Evolutionary conservation across 2,797 vertebrate genomes (phyloP).

Genomic region (Petrocephalus sullivani): DNA sequence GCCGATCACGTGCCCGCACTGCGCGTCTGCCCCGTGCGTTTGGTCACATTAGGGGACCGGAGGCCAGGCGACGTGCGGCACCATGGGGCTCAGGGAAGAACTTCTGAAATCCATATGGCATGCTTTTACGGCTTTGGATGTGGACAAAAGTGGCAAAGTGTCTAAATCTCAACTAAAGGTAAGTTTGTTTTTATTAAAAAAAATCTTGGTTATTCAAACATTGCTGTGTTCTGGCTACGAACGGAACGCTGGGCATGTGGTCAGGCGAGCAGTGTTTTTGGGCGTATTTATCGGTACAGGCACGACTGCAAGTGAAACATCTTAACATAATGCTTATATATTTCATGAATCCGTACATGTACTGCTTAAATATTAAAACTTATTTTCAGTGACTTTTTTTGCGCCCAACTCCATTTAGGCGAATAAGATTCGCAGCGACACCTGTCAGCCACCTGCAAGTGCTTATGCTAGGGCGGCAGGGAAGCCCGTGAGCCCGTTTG

Average conservation of each 20-base stretch:
- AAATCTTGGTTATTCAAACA: background rate
- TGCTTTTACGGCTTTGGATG: constrained; percentile 87
- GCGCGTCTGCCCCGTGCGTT: constrained; percentile 18
- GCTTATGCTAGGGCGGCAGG: background rate
- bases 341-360: background rate
- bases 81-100: constrained; percentile 75
- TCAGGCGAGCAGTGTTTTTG: background rate
- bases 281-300: background rate
- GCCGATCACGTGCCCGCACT: constrained; percentile 50
- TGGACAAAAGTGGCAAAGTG: constrained; percentile 92
- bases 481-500: background rate
- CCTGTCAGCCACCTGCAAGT: background rate
- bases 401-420: background rate
- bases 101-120: constrained; percentile 93
- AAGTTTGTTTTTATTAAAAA: constrained; percentile 23
- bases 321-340: background rate
- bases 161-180: constrained; percentile 97
- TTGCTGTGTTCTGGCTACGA: background rate
- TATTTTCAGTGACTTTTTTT: background rate
- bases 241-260: background rate
- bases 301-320: background rate
- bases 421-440: background rate
- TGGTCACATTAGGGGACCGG: background rate
- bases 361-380: background rate
- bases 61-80: background rate